Conservation (phyloP, 2,888 invertebrate genomes). For the Pristionchus fissidentatus region DNA sequence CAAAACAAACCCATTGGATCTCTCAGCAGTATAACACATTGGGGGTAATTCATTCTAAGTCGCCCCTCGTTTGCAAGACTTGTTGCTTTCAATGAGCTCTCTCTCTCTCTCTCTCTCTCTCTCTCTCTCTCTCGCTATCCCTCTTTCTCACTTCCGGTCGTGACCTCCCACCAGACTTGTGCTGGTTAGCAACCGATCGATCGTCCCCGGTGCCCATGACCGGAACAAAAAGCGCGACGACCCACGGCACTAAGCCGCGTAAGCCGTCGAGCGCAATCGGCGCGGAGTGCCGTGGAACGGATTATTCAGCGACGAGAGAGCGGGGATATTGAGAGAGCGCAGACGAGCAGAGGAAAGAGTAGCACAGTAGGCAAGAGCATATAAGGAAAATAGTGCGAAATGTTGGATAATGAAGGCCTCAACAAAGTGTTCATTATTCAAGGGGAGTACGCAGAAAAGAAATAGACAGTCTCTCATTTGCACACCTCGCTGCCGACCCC, state of each 20-base stretch:
- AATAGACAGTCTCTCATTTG: too few relatives aligned
- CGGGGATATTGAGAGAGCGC: neutral
- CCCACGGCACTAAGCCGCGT: neutral
- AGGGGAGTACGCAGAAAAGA: too few relatives aligned
- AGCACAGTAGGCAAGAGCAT: neutral
- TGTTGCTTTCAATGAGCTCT: too few relatives aligned
- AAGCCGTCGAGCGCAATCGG: too few relatives aligned
- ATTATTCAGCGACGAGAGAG: neutral
- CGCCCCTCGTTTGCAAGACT: too few relatives aligned
- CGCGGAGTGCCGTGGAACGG: conserved; percentile 33
- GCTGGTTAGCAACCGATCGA: neutral
- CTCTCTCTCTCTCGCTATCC: neutral
- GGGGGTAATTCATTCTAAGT: too few relatives aligned
- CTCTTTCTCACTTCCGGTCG: neutral
- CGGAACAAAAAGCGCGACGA: neutral
- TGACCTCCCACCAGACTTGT: neutral
- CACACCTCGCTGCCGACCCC: too few relatives aligned
- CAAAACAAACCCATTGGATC: too few relatives aligned
- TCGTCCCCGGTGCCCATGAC: neutral
- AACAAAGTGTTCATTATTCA: too few relatives aligned
- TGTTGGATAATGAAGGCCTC: too few relatives aligned
- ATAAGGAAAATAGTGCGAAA: neutral
- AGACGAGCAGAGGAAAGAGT: neutral
- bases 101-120: neutral
- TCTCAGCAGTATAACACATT: too few relatives aligned